phyloP scores from a whole-genome alignment of 2,113 vertebrate genomes.

The Thalassarche chlororhynchos region DNA sequence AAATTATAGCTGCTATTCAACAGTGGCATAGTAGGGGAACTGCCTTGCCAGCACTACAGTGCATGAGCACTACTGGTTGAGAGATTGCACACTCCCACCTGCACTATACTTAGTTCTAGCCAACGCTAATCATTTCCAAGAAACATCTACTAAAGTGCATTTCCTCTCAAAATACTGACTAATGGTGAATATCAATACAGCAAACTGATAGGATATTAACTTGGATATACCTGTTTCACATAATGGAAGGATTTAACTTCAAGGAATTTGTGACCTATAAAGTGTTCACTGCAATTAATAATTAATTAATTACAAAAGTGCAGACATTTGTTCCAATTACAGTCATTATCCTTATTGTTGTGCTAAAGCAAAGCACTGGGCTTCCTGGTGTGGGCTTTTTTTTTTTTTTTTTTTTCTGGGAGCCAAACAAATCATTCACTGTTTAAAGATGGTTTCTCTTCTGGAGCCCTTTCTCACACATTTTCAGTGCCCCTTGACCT shows the following conservation, averaged over 20 bases:
- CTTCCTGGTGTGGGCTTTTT: not conserved
- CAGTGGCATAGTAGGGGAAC: not conserved
- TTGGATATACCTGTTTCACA: not conserved
- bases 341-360: not conserved
- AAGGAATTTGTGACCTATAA: slow-evolving; percentile 25
- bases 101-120: not conserved
- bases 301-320: not conserved
- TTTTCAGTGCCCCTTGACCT: not conserved
- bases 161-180: slow-evolving; percentile 41
- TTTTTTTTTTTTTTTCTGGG: too few species aligned
- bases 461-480: not conserved
- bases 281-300: slow-evolving; percentile 6
- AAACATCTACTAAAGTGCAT: not conserved
- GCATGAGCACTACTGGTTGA: not conserved
- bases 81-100: not conserved
- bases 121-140: not conserved
- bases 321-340: not conserved
- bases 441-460: not conserved
- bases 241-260: not conserved
- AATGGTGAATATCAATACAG: not conserved
- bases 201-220: not conserved
- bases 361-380: not conserved
- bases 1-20: not conserved
- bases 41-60: not conserved
- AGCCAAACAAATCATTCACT: not conserved